Conservation (phyloP, 2,888 invertebrate species). For the Rhagium mordax region DNA sequence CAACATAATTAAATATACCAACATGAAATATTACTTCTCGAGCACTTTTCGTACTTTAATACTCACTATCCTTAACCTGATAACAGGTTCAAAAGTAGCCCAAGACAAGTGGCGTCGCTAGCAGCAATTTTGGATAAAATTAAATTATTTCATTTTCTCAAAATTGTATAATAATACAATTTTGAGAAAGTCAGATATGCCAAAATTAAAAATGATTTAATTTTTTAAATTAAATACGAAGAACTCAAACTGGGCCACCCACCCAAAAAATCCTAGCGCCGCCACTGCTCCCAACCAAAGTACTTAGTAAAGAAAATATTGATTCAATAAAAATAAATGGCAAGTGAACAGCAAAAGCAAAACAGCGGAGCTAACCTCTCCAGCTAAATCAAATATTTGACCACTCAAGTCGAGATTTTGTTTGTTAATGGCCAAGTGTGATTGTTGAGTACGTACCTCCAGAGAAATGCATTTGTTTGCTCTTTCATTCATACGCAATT, state of each 20-base stretch:
- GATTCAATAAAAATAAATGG: not conserved
- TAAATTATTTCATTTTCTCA: no score
- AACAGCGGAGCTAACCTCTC: slow-evolving; percentile 13
- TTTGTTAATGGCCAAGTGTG: slow-evolving; percentile 21
- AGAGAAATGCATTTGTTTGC: not conserved
- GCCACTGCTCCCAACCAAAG: slow-evolving; percentile 1
- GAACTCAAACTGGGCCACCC: no score
- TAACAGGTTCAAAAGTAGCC: slow-evolving; percentile 22
- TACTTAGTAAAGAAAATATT: slow-evolving; percentile 1
- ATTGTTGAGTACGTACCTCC: slow-evolving; percentile 10
- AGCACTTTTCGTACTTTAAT: no score
- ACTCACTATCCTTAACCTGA: not conserved
- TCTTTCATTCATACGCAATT: slow-evolving; percentile 36
- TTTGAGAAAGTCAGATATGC: no score
- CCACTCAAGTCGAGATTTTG: slow-evolving; percentile 24
- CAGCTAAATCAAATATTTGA: slow-evolving; percentile 35
- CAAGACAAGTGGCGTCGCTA: no score
- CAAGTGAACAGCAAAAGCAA: slow-evolving; percentile 8
- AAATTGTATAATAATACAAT: no score
- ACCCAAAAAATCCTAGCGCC: no score
- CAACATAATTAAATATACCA: no score
- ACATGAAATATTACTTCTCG: no score
- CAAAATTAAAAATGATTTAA: no score
- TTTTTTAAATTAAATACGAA: no score
- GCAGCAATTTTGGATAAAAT: no score